Evolutionary conservation across 2,797 vertebrate species (phyloP).

Genomic region (Pteronotus mesoamericanus): DNA sequence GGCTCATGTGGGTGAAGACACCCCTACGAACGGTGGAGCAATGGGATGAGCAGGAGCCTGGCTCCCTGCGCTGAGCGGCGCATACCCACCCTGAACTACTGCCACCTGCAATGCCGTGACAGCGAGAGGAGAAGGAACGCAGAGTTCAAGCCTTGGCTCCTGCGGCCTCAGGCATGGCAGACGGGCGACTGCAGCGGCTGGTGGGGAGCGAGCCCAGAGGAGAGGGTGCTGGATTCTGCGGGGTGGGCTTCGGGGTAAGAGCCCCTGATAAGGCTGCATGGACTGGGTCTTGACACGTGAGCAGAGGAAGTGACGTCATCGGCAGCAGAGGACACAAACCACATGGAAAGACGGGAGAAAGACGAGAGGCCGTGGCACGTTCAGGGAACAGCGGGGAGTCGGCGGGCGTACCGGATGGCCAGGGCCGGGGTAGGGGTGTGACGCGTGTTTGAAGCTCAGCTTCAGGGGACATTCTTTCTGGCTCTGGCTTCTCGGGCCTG

Average conservation of each 20-base stretch:
- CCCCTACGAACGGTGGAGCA: neutral
- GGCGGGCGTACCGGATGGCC: rapidly evolving
- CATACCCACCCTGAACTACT: neutral
- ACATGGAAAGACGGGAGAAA: neutral
- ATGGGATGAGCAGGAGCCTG: neutral
- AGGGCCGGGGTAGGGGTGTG: neutral
- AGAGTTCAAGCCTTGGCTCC: rapidly evolving
- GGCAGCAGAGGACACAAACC: neutral
- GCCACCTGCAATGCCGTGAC: rapidly evolving
- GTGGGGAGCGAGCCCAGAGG: neutral
- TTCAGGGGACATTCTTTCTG: neutral
- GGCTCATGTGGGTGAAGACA: neutral
- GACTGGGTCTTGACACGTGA: neutral
- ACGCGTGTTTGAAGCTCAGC: rapidly evolving
- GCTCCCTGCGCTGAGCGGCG: neutral
- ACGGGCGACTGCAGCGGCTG: rapidly evolving
- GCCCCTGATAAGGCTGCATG: rapidly evolving
- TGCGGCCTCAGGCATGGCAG: rapidly evolving
- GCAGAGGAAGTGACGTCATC: neutral
- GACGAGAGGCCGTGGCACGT: neutral
- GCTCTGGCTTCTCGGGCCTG: neutral
- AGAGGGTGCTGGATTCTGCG: neutral
- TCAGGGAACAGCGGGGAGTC: rapidly evolving
- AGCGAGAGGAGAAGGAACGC: rapidly evolving
- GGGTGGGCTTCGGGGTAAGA: neutral